Base-by-base conservation (phyloP, 37 sponge, comb jelly and placozoan genomes). In the Eunapius fragilis region DNA sequence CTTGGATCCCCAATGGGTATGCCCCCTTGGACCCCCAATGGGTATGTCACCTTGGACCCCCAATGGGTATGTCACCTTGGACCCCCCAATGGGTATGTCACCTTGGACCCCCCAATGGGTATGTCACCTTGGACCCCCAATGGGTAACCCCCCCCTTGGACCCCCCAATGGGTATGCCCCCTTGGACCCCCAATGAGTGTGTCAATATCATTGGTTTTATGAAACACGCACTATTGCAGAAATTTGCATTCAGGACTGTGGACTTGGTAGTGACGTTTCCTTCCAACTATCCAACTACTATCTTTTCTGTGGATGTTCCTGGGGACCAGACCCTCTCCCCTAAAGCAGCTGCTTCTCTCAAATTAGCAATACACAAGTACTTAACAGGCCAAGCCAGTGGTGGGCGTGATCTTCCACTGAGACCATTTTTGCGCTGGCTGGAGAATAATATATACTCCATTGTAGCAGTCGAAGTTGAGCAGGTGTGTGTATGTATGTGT, bases 341-440 rank as follows among this genome's bases (percentile, higher is more conserved):
- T 0, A 35, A 71, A 4, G 19, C 25, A 19, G n/a, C 74, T 49
- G 0, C 67, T 27, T 67, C 36, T 35, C 48, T 74, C 26, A 91
- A 91, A 36, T 23, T 67, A 26, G 83, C 83, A 25, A 58, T 91
- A 19, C 28, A 47, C 7, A 45, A 78, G 17, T 58, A 87, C 31
- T 31, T 86, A 74, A 22, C 31, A 68, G 14, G 17, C 58, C 17
- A 34, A 25, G 35, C 17, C 67, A 33, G 68, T 38, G 50, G 28
- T 50, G 32, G 75, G 80, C 27, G 81, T 31, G 31, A 78, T 92
- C 10, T 70, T 85, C 81, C 77, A 58, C 58, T 88, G 30, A 69
- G 86, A 36, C 92, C 92, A 2, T 92, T 92, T 26, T 77, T 92
- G 50, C 85, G 68, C 26, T 92, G 92, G 92, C n/a, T 84, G 73